Percentiles rank a stretch among this genome's conserved stretches.
Evolutionary conservation across 2,797 vertebrate species (phyloP).

Genomic region (Scarus forsteni): DNA sequence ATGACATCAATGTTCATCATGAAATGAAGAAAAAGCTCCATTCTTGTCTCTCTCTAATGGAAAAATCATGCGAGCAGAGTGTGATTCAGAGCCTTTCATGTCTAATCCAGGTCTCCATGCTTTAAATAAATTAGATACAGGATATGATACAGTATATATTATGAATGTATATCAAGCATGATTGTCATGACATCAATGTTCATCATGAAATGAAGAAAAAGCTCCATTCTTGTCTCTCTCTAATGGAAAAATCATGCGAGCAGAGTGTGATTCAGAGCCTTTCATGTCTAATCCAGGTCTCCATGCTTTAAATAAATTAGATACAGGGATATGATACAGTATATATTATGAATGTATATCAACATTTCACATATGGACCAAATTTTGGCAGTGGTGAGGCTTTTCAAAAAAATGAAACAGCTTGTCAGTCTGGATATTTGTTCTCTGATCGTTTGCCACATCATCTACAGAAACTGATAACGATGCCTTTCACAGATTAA

Average conservation of each 20-base stretch:
- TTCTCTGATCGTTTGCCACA: slow-evolving; percentile 28
- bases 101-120: slow-evolving; percentile 32
- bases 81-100: slow-evolving; percentile 57
- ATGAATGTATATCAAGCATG: slow-evolving; percentile 58
- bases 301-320: slow-evolving; percentile 43
- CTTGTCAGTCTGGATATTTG: slow-evolving; percentile 21
- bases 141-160: slow-evolving; percentile 43
- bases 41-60: slow-evolving; percentile 49
- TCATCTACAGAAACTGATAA: slow-evolving; percentile 28
- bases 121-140: slow-evolving; percentile 46
- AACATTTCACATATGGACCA: slow-evolving; percentile 33
- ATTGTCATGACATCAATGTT: slow-evolving; percentile 71
- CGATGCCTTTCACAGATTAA: slow-evolving; percentile 30
- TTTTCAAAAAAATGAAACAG: slow-evolving; percentile 25
- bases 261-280: slow-evolving; percentile 51
- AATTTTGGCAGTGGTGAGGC: slow-evolving; percentile 22
- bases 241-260: slow-evolving; percentile 50
- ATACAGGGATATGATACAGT: slow-evolving; percentile 38
- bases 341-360: slow-evolving; percentile 39
- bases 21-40: slow-evolving; percentile 29
- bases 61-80: slow-evolving; percentile 41
- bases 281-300: slow-evolving; percentile 45
- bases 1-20: slow-evolving; percentile 67
- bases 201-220: slow-evolving; percentile 44
- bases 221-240: slow-evolving; percentile 32